These are phyloP conservation scores for Bambusicola thoracicus DNA, from an alignment of 2,113 vertebrate genomes.

Conservation along the genomic window DNA sequence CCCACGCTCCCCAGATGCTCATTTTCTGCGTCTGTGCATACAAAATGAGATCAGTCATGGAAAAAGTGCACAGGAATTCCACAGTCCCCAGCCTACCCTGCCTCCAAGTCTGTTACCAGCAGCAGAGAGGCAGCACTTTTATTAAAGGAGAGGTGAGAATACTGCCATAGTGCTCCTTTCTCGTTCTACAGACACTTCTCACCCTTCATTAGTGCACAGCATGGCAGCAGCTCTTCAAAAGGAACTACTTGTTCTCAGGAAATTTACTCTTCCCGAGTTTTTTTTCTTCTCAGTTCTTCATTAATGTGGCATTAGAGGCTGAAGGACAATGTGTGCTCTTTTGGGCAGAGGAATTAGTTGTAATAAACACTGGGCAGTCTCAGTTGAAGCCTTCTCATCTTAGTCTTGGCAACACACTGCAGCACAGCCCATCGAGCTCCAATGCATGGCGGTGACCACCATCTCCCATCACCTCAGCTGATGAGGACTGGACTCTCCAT, in stretches of 20 bases:
- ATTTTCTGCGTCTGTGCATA: not conserved
- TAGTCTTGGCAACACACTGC: not conserved
- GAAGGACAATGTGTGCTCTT: rapidly evolving
- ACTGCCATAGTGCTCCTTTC: not conserved
- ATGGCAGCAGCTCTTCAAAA: not conserved
- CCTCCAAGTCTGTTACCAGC: not conserved
- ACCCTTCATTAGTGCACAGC: not conserved
- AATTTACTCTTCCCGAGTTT: not conserved
- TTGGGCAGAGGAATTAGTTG: not conserved
- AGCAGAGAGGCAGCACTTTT: not conserved
- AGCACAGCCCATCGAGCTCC: too few relatives aligned
- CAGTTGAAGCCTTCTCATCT: not conserved
- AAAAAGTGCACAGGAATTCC: not conserved
- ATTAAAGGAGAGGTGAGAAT: not conserved
- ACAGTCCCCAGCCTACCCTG: not conserved
- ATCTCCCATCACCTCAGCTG: not conserved
- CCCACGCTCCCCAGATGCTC: not conserved
- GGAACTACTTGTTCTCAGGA: not conserved
- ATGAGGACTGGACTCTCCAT: not conserved
- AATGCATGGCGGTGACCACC: not conserved
- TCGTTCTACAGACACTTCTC: not conserved
- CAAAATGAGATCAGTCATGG: not conserved
- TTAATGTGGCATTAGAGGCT: not conserved
- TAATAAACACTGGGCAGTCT: not conserved
- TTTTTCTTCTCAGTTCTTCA: not conserved